phyloP scores from a whole-genome alignment of 1,140 invertebrate species.

The Drosophila murphyi region DNA sequence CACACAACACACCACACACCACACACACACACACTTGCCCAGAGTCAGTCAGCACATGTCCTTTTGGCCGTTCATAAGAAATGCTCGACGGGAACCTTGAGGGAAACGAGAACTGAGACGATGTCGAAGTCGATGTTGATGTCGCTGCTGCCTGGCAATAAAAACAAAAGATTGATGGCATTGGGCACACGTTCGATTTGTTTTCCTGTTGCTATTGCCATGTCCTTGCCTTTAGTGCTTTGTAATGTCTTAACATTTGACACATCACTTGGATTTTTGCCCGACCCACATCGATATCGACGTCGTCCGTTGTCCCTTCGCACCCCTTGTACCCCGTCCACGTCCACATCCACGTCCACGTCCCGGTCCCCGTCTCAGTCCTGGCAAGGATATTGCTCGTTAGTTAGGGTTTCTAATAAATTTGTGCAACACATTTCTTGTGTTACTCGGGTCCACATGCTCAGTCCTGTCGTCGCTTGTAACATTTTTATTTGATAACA shows the following conservation, averaged over 20 bases:
- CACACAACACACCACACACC: constrained; percentile 33
- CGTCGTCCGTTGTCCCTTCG: background rate
- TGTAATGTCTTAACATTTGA: constrained; percentile 83
- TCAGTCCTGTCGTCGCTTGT: constrained; percentile 72
- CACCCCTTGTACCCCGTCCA: background rate
- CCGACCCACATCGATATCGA: constrained; percentile 43
- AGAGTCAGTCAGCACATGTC: constrained; percentile 30
- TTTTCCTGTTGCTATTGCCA: constrained; percentile 74
- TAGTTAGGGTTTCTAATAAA: constrained; percentile 83
- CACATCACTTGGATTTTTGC: constrained; percentile 74
- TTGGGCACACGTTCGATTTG: constrained; percentile 84
- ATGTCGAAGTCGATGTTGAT: constrained; percentile 16
- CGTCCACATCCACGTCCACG: too few relatives aligned
- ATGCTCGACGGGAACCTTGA: constrained; percentile 60
- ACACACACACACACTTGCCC: too few relatives aligned
- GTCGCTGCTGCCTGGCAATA: constrained; percentile 60
- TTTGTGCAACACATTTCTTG: constrained; percentile 81
- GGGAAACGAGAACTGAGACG: constrained; percentile 3
- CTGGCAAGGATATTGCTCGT: constrained; percentile 76
- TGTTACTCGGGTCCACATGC: constrained; percentile 6
- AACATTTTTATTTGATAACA: constrained; percentile 83
- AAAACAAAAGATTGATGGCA: constrained; percentile 84
- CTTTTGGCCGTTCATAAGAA: constrained; percentile 66
- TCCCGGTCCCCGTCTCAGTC: background rate
- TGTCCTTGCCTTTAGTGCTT: constrained; percentile 81